Evolutionary conservation across 2,797 vertebrate species (phyloP), one percentile per base, ranked within the genome.

Genomic region (Distichodus sexfasciatus): DNA sequence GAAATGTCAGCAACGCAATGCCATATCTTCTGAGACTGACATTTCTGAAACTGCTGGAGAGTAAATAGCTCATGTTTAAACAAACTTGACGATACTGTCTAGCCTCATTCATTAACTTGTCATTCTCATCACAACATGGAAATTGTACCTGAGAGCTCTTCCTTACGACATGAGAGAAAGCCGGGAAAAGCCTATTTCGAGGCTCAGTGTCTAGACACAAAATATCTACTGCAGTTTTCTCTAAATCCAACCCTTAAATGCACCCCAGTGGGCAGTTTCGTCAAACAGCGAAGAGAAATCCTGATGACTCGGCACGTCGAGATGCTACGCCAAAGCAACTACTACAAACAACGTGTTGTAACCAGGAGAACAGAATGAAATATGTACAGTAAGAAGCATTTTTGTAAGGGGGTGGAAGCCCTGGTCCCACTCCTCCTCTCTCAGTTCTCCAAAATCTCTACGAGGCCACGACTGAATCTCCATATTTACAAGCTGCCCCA

Each of bases 251-350:
- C 31, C 31, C 9, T 4, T 9, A 33, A 9, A 4, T 4, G 31
- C 4, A 9, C 31, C 9, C 15, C 19, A 85, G 87, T 1, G n/a
- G n/a, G n/a, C n/a, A n/a, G n/a, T n/a, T n/a, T n/a, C n/a, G n/a
- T n/a, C n/a, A 6, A 84, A 91, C 84, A 35, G 87, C 91, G 78
- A 91, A 85, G 46, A 93, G 91, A 35, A 91, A 10, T 28, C 2
- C 8, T 17, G n/a, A 38, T 10, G 9, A 19, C 19, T 3, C 6
- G 33, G 7, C n/a, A 33, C 21, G 31, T 4, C 12, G 2, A 31
- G 15, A n/a, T n/a, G n/a, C n/a, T n/a, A n/a, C 6, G 35, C 6
- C 19, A 11, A 14, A 11, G 31, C 31, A 11, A 17, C 15, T 10
- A 7, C 43, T 48, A 17, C 31, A 44, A 72, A 60, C 54, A 54